Conservation (phyloP, 1,140 invertebrate species). For the Leptinotarsa lineolata region DNA sequence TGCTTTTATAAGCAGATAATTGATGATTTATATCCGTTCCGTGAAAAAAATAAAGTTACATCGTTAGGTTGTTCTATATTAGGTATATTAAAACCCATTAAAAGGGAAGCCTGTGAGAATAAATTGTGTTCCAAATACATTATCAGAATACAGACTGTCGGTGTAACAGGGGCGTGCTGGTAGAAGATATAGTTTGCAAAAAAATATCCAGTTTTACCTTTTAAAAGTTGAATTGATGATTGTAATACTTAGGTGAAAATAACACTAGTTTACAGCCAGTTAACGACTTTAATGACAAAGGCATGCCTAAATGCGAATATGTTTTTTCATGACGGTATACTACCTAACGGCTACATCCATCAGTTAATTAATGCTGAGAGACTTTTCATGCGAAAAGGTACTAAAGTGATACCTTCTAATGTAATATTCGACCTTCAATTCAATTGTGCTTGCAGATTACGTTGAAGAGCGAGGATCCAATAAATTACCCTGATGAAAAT, state of each 20-base stretch:
- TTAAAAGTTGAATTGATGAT: not conserved
- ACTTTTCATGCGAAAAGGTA: too few species aligned
- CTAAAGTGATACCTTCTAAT: too few species aligned
- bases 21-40: constrained; percentile 2
- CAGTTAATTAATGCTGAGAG: too few species aligned
- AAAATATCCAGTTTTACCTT: not conserved
- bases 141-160: not conserved
- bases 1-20: constrained; percentile 1
- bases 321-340: too few species aligned
- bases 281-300: too few species aligned
- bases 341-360: too few species aligned
- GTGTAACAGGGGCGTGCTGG: not conserved
- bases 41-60: not conserved
- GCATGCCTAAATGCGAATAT: too few species aligned
- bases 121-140: constrained; percentile 6
- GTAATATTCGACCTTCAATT: too few species aligned
- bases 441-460: too few species aligned
- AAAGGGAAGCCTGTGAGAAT: not conserved
- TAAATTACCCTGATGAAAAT: too few species aligned
- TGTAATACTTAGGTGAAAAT: not conserved
- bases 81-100: not conserved
- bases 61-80: not conserved
- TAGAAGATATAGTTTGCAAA: not conserved
- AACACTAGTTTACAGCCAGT: too few species aligned
- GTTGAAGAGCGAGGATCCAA: too few species aligned